Evolutionary conservation across 2,888 invertebrate species (phyloP), one percentile per base, ranked within the genome.

Genomic region (Acanthacorydalis orientalis): DNA sequence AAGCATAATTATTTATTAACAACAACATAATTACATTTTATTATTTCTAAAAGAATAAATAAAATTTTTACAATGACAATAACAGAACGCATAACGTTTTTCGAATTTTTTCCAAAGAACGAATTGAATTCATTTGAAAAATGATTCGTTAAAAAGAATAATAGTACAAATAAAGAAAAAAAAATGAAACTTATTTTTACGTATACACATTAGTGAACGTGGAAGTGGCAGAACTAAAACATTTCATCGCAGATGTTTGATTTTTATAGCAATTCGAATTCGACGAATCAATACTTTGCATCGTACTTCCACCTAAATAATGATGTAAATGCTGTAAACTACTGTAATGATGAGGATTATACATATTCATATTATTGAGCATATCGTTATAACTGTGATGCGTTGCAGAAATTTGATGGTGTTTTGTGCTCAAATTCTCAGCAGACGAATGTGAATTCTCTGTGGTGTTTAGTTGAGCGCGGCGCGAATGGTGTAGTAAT

Each of bases 311-410:
- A 11, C 47, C 47, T n/a, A 47, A 37, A 35, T 47, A 47, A 43
- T 47, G 47, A 43, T 47, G 47, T 34, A 47, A 47, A 43, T 47
- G 47, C 14, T 47, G 47, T 35, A 47, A 37, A 47, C 47, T 47
- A n/a, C 23, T 47, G 14, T 47, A 47, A 7, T 16, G 47, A 35
- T 47, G 46, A 9, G 47, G 14, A 42, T 43, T 41, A 23, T 47
- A 47, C 34, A 42, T 33, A 14, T 47, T 42, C 47, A 42, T 47
- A 33, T 47, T 46, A 54, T 65, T 66, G 60, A 67, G 59, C 65
- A 67, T 65, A 51, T 67, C 66, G 8, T 64, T 60, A 52, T 67
- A 67, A 49, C 64, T 63, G 7, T 38, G 46, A 15, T 46, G 46
- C 15, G 31, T 33, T 8, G n/a, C 15, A 3, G 40, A 31, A 12